Conservation (phyloP, 2,113 vertebrate genomes). For the Phasianus colchicus region DNA sequence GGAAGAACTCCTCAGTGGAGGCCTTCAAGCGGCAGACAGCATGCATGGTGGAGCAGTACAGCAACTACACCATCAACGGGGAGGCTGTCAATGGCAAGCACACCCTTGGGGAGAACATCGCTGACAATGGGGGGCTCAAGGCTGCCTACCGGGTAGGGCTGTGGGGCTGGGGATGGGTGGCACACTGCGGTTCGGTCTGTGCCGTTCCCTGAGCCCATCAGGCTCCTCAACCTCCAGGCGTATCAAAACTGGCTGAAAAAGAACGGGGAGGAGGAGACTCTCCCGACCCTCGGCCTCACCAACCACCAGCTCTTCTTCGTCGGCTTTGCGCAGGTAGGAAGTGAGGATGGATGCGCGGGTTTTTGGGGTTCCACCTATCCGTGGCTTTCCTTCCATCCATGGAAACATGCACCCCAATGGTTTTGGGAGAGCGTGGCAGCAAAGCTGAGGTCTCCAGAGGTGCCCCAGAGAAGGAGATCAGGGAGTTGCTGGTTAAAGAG, state of each 20-base stretch:
- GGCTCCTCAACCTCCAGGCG: constrained; percentile 78
- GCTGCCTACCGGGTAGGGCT: constrained; percentile 90
- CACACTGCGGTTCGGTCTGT: rapidly evolving
- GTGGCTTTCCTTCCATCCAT: neutral
- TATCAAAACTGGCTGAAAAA: constrained; percentile 94
- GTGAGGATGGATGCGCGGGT: rapidly evolving
- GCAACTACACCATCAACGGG: constrained; percentile 90
- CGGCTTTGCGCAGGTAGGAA: constrained; percentile 93
- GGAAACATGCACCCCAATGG: neutral
- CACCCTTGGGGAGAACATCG: constrained; percentile 96
- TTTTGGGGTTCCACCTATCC: neutral
- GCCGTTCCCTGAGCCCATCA: neutral
- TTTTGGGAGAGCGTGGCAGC: neutral
- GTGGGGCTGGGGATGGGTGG: rapidly evolving
- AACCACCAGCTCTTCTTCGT: constrained; percentile 97
- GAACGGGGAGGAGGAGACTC: constrained; percentile 86
- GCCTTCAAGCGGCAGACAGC: constrained; percentile 93
- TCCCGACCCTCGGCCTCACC: constrained; percentile 91
- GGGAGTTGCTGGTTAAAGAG: neutral
- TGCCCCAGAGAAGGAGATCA: neutral
- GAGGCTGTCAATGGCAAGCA: constrained; percentile 93
- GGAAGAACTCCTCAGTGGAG: constrained; percentile 94
- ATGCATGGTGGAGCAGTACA: constrained; percentile 95
- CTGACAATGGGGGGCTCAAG: constrained; percentile 96
- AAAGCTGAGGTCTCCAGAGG: neutral